Base-by-base conservation (phyloP, 2,113 vertebrate species). In the pig (Sus scrofa) region DNA sequence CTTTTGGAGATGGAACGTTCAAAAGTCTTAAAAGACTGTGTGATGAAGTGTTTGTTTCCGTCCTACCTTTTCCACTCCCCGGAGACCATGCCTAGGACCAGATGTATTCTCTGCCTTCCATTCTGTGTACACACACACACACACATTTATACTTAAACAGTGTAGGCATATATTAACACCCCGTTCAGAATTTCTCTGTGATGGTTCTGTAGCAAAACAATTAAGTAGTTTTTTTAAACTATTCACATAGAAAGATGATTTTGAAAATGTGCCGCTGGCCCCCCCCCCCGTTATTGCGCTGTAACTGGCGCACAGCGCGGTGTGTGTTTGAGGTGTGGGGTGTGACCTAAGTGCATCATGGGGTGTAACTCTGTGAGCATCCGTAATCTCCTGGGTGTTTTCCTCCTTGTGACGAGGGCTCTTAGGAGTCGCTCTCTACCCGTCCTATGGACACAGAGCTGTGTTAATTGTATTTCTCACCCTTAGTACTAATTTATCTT, bases 161-260 rank as follows among this genome's bases (percentile, higher is more conserved):
- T 44, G 71, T 26, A 96, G 60, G 68, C 81, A 91, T 95, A 94
- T 84, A 90, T 96, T 88, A 97, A 93, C 88, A 67, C 6, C 1
- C 34, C 63, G 30, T 15, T 96, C 67, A 62, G 54, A 90, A 77
- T 95, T 44, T 90, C 73, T 89, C 52, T 88, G 39, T 89, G 75
- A 77, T 62, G 77, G 13, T 88, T 94, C 75, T 77, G 32, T 16
- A 67, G 70, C 65, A 88, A 88, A 58, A 65, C 60, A 94, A 96
- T 93, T 94, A 97, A 95, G 95, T 96, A 82, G 62, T 56, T 81
- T 93, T 79, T 91, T 92, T 68, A 65, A 86, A 67, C 30, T 74
- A 79, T 94, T 82, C 89, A 20, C 26, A 81, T 44, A 94, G 27
- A 92, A 96, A 94, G 86, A 89, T 74, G 6, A 79, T 96, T 77